Evolutionary conservation across 2,797 vertebrate species (phyloP), one percentile per base, ranked within the genome.

Genomic region (Malurus leucopterus): DNA sequence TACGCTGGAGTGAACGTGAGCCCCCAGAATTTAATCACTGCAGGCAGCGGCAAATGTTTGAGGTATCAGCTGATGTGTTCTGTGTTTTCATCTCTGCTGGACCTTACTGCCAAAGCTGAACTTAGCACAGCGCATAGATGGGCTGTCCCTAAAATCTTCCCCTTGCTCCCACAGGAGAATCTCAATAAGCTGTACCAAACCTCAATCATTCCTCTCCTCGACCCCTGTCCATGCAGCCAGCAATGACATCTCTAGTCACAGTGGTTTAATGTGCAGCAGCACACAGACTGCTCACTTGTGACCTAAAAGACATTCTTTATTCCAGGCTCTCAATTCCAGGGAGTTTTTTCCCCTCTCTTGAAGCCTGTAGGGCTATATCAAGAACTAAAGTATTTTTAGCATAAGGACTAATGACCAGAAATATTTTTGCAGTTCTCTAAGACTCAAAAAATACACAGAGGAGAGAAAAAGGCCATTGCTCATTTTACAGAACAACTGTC

Each of bases 81-180:
- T 0, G 1, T 0, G 0, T 21, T 58, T n/a, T 26, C 36, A 54
- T 17, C 55, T 2, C 9, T 32, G 72, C 47, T 4, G 11, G 43
- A 36, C 12, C 40, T 24, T 54, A 3, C 43, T 46, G 32, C 32
- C 58, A 71, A 36, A 34, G 58, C 19, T 12, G 27, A 11, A 18
- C 9, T 19, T 6, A 8, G 70, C 49, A 44, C 4, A 4, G 57
- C 0, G 36, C n/a, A 15, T 6, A 44, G 30, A 1, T 27, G n/a
- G 16, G n/a, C 58, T 54, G 36, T 40, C 20, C 58, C 55, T 29
- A 22, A 27, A 51, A 43, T 17, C 10, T 8, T n/a, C 29, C 55
- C 41, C 19, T 70, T 22, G 46, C 29, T 87, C 14, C 38, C 34
- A 21, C 15, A 22, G 54, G 59, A 59, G 14, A 27, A 29, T 14